phyloP scores from a whole-genome alignment of 2,113 vertebrate species.

The Panthera tigris region DNA sequence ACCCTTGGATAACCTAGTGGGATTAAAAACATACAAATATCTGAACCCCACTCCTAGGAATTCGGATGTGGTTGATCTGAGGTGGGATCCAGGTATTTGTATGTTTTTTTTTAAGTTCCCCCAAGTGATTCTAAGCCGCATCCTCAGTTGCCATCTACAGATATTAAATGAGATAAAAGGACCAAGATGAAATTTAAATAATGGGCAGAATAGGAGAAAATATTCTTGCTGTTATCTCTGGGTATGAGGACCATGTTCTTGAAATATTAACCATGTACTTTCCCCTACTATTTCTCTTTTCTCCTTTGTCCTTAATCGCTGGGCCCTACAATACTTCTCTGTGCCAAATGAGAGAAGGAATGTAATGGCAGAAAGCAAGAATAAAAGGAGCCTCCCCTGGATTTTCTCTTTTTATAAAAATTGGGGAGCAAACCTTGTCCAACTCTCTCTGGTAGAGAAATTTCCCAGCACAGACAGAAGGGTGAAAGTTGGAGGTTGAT shows the following conservation, averaged over 20 bases:
- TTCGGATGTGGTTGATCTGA: not conserved
- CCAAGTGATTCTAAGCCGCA: not conserved
- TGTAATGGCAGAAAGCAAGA: not conserved
- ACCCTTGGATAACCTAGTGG: not conserved
- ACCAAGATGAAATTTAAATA: not conserved
- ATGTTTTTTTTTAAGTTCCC: not conserved
- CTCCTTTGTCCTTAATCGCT: not conserved
- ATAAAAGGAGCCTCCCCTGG: not conserved
- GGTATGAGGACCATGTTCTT: not conserved
- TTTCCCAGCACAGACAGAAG: not conserved
- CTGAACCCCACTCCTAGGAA: not conserved
- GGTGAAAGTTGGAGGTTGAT: not conserved
- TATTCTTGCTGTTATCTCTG: not conserved
- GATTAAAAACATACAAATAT: not conserved
- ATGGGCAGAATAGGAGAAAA: not conserved
- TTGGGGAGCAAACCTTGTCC: not conserved
- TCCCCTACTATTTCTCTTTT: not conserved
- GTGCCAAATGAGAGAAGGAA: not conserved
- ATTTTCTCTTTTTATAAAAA: not conserved
- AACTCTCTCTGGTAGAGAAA: not conserved
- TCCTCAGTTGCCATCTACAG: not conserved
- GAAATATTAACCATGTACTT: not conserved
- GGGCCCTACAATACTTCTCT: accelerated
- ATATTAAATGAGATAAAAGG: not conserved
- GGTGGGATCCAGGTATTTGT: too few species aligned